phyloP scores from a whole-genome alignment of 1,140 invertebrate species.

The Neodiprion virginianus region DNA sequence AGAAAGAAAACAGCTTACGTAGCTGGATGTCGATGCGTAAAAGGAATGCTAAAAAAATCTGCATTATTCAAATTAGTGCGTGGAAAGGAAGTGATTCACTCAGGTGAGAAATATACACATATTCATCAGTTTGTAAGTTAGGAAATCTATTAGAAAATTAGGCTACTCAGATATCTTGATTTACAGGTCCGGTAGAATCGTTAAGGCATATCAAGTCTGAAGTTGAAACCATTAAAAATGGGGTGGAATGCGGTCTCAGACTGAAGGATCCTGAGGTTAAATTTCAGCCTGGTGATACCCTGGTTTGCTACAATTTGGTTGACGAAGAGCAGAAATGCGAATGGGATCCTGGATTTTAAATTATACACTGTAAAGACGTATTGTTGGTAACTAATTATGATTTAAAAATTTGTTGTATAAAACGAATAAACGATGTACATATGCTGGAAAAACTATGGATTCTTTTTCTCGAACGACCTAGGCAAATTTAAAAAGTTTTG shows the following conservation, averaged over 20 bases:
- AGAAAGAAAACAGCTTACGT: conserved; percentile 83
- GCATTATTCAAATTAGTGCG: conserved; percentile 75
- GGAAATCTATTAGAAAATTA: too few relatives aligned
- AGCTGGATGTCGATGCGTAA: conserved; percentile 86
- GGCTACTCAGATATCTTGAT: background rate
- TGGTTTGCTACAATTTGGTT: conserved; percentile 78
- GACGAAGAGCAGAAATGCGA: conserved; percentile 70
- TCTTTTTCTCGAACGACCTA: too few relatives aligned
- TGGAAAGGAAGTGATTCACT: conserved; percentile 73
- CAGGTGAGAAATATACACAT: conserved; percentile 65
- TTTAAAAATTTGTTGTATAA: background rate
- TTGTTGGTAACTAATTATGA: background rate
- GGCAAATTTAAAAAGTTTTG: too few relatives aligned
- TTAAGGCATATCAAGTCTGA: conserved; percentile 91
- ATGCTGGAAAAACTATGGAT: background rate
- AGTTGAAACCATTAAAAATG: conserved; percentile 82
- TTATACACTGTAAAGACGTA: conserved; percentile 15
- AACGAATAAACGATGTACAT: background rate
- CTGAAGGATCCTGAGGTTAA: conserved; percentile 70
- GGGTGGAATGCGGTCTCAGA: conserved; percentile 87
- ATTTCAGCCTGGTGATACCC: conserved; percentile 78
- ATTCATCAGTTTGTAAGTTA: background rate
- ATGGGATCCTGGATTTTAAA: conserved; percentile 88
- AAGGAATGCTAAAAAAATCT: conserved; percentile 77
- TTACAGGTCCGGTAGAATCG: conserved; percentile 73